These are phyloP conservation scores for Stegophylla sp. DNA, from an alignment of 2,888 invertebrate species.

Conservation along the genomic window DNA sequence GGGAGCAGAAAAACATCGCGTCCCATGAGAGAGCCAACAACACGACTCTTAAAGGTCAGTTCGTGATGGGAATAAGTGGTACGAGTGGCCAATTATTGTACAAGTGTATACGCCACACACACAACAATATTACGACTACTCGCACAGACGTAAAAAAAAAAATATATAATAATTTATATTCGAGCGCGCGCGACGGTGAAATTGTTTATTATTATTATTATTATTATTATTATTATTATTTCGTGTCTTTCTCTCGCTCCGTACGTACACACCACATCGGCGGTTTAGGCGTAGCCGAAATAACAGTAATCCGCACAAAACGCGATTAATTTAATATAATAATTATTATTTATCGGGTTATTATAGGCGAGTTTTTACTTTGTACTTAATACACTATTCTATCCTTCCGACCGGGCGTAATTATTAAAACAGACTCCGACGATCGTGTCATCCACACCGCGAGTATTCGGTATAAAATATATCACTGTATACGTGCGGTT, in stretches of 20 bases:
- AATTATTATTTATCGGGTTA: conserved; percentile 50
- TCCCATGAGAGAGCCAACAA: conserved; percentile 35
- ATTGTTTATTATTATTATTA: conserved; percentile 41
- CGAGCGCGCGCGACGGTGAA: conserved; percentile 21
- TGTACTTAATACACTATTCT: too few species aligned
- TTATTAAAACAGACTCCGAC: conserved; percentile 17
- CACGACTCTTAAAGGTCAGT: conserved; percentile 58
- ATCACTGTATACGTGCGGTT: not conserved
- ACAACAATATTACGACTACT: not conserved
- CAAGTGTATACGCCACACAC: conserved; percentile 34
- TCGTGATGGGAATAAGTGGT: conserved; percentile 57
- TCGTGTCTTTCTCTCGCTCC: not conserved
- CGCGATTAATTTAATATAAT: too few species aligned
- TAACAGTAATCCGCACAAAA: conserved; percentile 54
- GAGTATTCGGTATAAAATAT: not conserved
- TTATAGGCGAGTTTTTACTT: conserved; percentile 16
- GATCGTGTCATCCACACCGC: conserved; percentile 21
- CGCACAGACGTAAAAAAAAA: not conserved
- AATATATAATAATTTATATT: conserved; percentile 56
- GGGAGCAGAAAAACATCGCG: conserved; percentile 5
- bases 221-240: conserved; percentile 49
- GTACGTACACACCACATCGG: too few species aligned
- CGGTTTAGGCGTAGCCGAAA: conserved; percentile 42
- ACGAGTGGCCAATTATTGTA: conserved; percentile 57
- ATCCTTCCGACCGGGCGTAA: conserved; percentile 20